Base-by-base conservation (phyloP, 2,888 invertebrate species). In the Andricus quercusramuli region DNA sequence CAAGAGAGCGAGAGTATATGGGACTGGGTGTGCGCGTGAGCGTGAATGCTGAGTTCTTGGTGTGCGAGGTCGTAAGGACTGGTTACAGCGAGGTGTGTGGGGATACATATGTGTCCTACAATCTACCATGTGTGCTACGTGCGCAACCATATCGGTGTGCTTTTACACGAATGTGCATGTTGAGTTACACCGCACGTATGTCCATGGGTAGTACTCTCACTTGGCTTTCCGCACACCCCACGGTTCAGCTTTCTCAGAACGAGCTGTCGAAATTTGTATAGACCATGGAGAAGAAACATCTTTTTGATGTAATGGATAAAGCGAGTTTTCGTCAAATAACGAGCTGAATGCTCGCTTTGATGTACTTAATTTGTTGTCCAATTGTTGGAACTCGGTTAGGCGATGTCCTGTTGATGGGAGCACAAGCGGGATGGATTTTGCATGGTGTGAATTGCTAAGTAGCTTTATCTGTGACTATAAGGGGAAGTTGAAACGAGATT, bases 141-240 rank as follows among this genome's bases (percentile, higher is more conserved):
- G 79, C 68, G 74, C 76, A 44, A 59, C 51, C 22, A 70, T 70
- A 47, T 56, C 20, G 80, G 82, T 79, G 82, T 83, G 82, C 67
- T 80, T 76, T 81, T 81, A 83, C 82, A 85, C 80, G 82, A 80
- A 83, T 82, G 82, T 77, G 80, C 84, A 83, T 85, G 84, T 84
- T 83, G 81, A 80, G 79, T 84, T 83, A 83, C 84, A 83, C 83
- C 83, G 80, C 84, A 83, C 82, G 82, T 82, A 82, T 83, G 83
- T 83, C 80, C 82, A 81, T 82, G 81, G 82, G 82, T 85, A 82
- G 82, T 81, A 83, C 80, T 83, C 82, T 66, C 76, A 59, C 78
- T 65, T 74, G 79, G 51, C 79, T 65, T 68, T 68, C 37, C 77
- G 67, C 77, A 64, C 81, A 80, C 37, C 82, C 77, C 82, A 77